These are phyloP conservation scores for Drosophila anomalata DNA, from an alignment of 2,888 invertebrate genomes.

Conservation along the genomic window DNA sequence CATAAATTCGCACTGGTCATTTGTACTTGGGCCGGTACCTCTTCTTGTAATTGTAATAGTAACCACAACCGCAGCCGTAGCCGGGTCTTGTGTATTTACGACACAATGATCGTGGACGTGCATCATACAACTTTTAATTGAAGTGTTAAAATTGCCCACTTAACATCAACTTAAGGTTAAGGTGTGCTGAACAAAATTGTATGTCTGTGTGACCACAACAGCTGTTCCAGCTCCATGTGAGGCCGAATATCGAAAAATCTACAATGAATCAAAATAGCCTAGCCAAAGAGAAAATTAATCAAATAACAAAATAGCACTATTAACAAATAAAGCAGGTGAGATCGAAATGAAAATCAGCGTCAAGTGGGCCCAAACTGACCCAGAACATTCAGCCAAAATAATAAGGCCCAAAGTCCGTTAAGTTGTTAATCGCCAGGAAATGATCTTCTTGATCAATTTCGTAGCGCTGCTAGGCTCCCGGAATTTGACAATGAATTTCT, in stretches of 20 bases:
- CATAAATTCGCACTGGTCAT: background rate
- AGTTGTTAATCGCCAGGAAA: constrained; percentile 13
- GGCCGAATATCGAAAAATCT: constrained; percentile 20
- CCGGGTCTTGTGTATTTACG: constrained; percentile 5
- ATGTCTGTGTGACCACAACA: constrained; percentile 1
- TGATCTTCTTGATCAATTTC: constrained; percentile 8
- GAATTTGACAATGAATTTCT: constrained; percentile 80
- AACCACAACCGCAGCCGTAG: background rate
- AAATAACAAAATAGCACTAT: constrained; percentile 6
- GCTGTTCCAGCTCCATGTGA: constrained; percentile 9
- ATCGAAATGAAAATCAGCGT: background rate
- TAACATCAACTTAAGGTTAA: constrained; percentile 76
- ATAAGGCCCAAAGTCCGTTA: background rate
- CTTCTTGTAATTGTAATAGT: background rate
- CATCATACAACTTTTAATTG: constrained; percentile 69
- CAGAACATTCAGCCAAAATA: background rate
- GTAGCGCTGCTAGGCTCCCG: constrained; percentile 20
- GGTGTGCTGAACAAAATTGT: constrained; percentile 53
- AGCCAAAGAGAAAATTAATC: background rate
- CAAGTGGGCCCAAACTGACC: background rate
- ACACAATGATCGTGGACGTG: constrained; percentile 32
- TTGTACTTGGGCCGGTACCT: background rate
- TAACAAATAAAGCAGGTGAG: background rate
- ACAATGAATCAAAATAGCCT: background rate
- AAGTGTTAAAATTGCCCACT: constrained; percentile 78